Conservation (phyloP, 2,797 vertebrate genomes). For the Platyrinchus mystaceus region DNA sequence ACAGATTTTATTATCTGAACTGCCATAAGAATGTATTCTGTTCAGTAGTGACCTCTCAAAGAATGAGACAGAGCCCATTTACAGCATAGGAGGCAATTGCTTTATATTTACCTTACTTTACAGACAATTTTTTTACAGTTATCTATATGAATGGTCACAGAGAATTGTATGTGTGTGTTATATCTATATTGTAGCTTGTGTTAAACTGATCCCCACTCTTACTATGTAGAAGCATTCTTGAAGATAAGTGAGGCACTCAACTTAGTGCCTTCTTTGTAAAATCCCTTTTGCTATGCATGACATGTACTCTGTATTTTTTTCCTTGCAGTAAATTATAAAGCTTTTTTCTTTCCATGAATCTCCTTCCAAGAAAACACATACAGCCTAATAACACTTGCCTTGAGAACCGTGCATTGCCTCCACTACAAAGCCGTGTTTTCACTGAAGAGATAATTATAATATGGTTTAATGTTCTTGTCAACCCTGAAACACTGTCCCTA, state of each 20-base stretch:
- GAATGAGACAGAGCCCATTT: constrained; percentile 32
- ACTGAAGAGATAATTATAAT: constrained; percentile 60
- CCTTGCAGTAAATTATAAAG: constrained; percentile 62
- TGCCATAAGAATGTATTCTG: not conserved
- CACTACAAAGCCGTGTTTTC: constrained; percentile 51
- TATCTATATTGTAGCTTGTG: constrained; percentile 36
- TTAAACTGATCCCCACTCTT: constrained; percentile 34
- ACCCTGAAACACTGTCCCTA: constrained; percentile 53
- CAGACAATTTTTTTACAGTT: constrained; percentile 37
- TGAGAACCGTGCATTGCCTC: constrained; percentile 33
- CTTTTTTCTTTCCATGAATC: constrained; percentile 62
- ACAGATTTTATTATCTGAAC: constrained; percentile 30
- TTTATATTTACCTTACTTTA: constrained; percentile 47
- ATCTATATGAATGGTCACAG: constrained; percentile 25
- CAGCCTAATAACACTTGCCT: constrained; percentile 59
- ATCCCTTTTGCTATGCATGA: constrained; percentile 67
- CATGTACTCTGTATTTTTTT: constrained; percentile 59
- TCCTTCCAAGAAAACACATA: constrained; percentile 61
- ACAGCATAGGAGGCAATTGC: constrained; percentile 20
- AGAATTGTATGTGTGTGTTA: constrained; percentile 20
- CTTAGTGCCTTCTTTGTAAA: constrained; percentile 66
- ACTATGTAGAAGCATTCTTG: constrained; percentile 45
- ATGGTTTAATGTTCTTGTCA: constrained; percentile 66
- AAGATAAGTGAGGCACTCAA: constrained; percentile 65
- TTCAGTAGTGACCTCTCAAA: constrained; percentile 20